These are phyloP conservation scores for Lasioglossum albipes DNA, from an alignment of 1,140 invertebrate species.

Conservation along the genomic window DNA sequence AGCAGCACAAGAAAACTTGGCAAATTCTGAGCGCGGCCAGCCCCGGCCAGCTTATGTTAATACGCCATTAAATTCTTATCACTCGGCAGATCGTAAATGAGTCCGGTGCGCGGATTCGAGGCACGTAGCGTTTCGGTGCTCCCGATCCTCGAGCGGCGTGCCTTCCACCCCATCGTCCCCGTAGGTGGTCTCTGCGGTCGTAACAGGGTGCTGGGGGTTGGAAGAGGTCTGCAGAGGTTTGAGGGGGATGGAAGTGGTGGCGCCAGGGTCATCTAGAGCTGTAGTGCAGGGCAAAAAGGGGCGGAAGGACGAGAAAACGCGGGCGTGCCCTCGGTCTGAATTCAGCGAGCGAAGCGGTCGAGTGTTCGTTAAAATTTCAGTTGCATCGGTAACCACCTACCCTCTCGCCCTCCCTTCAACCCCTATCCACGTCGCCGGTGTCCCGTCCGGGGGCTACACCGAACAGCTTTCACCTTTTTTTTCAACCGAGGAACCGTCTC, in stretches of 20 bases:
- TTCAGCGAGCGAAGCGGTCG: conserved; percentile 34
- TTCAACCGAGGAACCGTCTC: background rate
- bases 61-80: conserved; percentile 66
- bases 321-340: conserved; percentile 30
- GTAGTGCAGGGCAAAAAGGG: background rate
- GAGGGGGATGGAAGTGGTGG: background rate
- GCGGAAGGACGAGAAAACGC: conserved; percentile 21
- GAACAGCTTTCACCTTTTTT: background rate
- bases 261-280: conserved; percentile 23
- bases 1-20: background rate
- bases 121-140: conserved; percentile 51
- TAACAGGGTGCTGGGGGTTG: background rate
- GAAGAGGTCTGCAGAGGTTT: background rate
- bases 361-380: conserved; percentile 61
- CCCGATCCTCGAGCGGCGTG: conserved; percentile 33
- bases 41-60: conserved; percentile 52
- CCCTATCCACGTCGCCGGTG: background rate
- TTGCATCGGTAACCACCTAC: conserved; percentile 48
- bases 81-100: conserved; percentile 62
- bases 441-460: background rate
- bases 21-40: background rate
- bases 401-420: background rate
- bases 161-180: conserved; percentile 7
- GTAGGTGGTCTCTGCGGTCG: conserved; percentile 18
- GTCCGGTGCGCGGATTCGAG: conserved; percentile 49